Evolutionary conservation across 2,113 vertebrate genomes (phyloP).

Genomic region (Actinemys pallida): DNA sequence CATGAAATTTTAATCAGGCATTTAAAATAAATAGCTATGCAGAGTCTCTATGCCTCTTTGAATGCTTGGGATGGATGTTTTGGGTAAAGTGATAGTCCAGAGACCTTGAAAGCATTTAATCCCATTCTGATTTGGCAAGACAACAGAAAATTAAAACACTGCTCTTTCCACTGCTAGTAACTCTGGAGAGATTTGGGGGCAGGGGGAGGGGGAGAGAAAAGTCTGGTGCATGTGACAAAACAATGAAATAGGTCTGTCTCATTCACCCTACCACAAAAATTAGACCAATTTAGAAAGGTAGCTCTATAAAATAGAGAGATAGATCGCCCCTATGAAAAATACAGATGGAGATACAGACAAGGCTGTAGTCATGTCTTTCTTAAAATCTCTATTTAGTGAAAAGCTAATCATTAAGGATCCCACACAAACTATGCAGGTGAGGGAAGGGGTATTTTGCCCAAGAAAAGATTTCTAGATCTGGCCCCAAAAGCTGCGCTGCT

Average conservation of each 20-base stretch:
- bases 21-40: slow-evolving; percentile 91
- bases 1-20: slow-evolving; percentile 93
- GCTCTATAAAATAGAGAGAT: background rate
- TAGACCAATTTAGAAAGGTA: slow-evolving; percentile 18
- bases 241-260: background rate
- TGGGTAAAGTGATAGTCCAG: slow-evolving; percentile 84
- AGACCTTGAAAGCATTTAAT: slow-evolving; percentile 85
- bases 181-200: slow-evolving; percentile 21
- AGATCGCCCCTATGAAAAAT: background rate
- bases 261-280: background rate
- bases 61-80: slow-evolving; percentile 84
- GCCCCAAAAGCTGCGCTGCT: fast-evolving
- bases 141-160: slow-evolving; percentile 76
- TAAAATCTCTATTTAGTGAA: background rate
- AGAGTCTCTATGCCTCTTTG: slow-evolving; percentile 82
- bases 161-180: slow-evolving; percentile 37
- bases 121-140: slow-evolving; percentile 79
- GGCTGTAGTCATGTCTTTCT: background rate
- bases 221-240: background rate
- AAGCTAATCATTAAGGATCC: background rate
- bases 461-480: background rate
- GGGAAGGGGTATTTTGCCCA: background rate
- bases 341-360: fast-evolving
- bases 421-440: fast-evolving
- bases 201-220: background rate